Evolutionary conservation across 2,797 vertebrate species (phyloP), one percentile per base, ranked within the genome.

Genomic region (Rhinogobio ventralis): DNA sequence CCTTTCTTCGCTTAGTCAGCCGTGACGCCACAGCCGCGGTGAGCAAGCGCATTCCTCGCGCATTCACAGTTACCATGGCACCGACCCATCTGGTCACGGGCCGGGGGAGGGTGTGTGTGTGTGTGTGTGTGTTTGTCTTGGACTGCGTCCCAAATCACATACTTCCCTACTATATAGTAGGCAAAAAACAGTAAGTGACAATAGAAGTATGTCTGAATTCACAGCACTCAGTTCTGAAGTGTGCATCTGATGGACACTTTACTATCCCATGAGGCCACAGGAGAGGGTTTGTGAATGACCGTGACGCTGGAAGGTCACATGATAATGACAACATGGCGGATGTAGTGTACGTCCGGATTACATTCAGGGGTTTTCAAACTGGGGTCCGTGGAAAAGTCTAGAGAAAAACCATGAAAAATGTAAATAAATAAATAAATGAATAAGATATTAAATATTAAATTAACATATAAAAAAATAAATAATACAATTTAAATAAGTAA

Each of bases 1-100:
- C 88, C 82, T 55, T 51, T 76, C 90, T 83, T 46, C 69, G 87
- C 42, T 55, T 42, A 53, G 74, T 87, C 85, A 88, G 77, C 72
- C 85, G 60, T 86, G 87, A 91, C 86, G 51, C 86, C 71, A 82
- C 42, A 23, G 45, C 69, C 49, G 87, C 82, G 84, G 86, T 77
- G 78, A 86, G 86, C 81, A 55, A 84, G 84, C 82, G 76, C 87
- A 91, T 90, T 90, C 92, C 89, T 78, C 77, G 86, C 86, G 84
- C n/a, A 76, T 90, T 92, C 89, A 90, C 85, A 20, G 92, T 93
- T 91, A 88, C 89, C 91, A 86, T 87, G 64, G 82, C 74, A 82
- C 90, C 89, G 88, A 68, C 84, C 91, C 89, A 89, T 93, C 87
- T 86, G 91, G 81, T 92, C 39, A 82, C 25, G 87, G 87, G 67